Percentiles rank a stretch among this genome's conserved stretches.
These are phyloP conservation scores for Megalonaias nervosa DNA, from an alignment of 1,140 invertebrate species.

Conservation along the genomic window DNA sequence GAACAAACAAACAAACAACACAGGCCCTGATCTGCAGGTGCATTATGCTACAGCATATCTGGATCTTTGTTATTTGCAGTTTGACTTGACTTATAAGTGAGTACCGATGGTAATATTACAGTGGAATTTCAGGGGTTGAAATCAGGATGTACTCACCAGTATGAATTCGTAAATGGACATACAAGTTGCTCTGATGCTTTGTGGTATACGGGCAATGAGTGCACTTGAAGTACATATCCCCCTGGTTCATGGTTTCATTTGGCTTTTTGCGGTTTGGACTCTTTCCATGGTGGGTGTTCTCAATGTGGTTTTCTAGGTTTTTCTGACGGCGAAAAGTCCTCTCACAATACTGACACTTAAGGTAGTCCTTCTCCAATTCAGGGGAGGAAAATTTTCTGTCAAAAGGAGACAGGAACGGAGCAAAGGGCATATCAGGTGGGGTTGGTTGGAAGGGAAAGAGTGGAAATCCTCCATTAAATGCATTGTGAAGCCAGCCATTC, in stretches of 20 bases:
- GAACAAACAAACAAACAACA: too few relatives aligned
- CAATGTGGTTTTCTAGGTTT: constrained; percentile 67
- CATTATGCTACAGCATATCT: too few relatives aligned
- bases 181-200: constrained; percentile 70
- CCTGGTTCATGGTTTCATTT: constrained; percentile 43
- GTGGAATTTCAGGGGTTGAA: background rate
- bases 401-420: constrained; percentile 58
- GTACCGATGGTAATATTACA: background rate
- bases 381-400: constrained; percentile 50
- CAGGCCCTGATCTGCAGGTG: too few relatives aligned
- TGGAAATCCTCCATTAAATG: constrained; percentile 50
- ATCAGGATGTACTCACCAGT: constrained; percentile 56
- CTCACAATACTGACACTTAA: constrained; percentile 69
- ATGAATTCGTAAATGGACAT: constrained; percentile 68
- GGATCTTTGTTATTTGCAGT: background rate
- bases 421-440: constrained; percentile 55
- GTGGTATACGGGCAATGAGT: constrained; percentile 69
- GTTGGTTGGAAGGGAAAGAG: constrained; percentile 59
- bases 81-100: background rate
- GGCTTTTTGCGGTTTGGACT: constrained; percentile 49
- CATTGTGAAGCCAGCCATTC: constrained; percentile 45
- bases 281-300: constrained; percentile 67
- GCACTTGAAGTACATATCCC: constrained; percentile 70
- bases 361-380: constrained; percentile 67
- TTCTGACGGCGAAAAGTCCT: constrained; percentile 66